phyloP scores from a whole-genome alignment of 2,797 vertebrate genomes.

The Pempheris klunzingeri region DNA sequence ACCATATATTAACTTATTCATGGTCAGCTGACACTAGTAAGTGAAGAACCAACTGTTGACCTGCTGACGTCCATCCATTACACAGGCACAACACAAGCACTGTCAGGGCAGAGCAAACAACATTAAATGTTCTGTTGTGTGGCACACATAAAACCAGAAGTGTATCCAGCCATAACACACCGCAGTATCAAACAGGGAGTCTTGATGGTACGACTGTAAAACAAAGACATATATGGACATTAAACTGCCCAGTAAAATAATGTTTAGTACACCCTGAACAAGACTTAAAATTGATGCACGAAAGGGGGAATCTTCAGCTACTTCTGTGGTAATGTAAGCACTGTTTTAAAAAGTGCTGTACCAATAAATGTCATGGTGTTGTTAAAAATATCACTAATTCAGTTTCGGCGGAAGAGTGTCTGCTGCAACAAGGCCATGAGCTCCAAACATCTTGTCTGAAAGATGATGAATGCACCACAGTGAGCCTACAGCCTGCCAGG shows the following conservation, averaged over 20 bases:
- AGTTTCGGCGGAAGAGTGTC: not conserved
- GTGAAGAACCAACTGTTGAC: conserved; percentile 28
- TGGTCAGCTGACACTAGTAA: conserved; percentile 31
- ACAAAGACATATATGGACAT: not conserved
- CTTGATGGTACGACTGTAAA: not conserved
- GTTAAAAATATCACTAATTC: not conserved
- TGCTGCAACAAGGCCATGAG: not conserved
- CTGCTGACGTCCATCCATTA: conserved; percentile 39
- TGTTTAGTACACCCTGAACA: not conserved
- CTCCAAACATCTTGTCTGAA: not conserved
- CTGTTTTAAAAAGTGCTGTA: not conserved
- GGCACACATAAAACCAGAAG: conserved; percentile 1
- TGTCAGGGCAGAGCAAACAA: conserved; percentile 33
- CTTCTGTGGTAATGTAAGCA: not conserved
- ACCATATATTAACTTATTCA: conserved; percentile 27
- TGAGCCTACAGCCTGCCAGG: conserved; percentile 35
- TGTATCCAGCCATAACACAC: not conserved
- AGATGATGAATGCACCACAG: conserved; percentile 20
- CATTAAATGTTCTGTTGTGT: conserved; percentile 31
- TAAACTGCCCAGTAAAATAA: too few relatives aligned
- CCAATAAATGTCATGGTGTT: not conserved
- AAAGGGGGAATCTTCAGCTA: not conserved
- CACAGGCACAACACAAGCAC: conserved; percentile 34
- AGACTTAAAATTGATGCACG: not conserved
- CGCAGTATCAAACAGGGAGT: not conserved